phyloP scores from a whole-genome alignment of 1,140 invertebrate genomes.

The Bathynomus jamesi region DNA sequence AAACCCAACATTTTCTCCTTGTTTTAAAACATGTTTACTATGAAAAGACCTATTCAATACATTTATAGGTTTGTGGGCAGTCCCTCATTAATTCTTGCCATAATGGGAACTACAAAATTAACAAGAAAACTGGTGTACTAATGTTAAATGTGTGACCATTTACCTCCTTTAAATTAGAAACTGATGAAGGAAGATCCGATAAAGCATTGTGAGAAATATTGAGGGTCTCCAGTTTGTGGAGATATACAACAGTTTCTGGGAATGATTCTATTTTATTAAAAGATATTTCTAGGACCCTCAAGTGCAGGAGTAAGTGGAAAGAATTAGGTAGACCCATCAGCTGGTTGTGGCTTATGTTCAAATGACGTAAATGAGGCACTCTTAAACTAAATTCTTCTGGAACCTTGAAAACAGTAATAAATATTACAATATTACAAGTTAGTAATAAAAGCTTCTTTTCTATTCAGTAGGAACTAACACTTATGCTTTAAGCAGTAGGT shows the following conservation, averaged over 20 bases:
- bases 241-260: constrained; percentile 12
- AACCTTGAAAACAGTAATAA: constrained; percentile 14
- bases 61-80: too few species aligned
- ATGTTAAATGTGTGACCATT: not conserved
- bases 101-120: too few species aligned
- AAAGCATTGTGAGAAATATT: constrained; percentile 27
- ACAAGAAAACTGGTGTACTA: too few species aligned
- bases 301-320: constrained; percentile 31
- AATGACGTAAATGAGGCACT: constrained; percentile 22
- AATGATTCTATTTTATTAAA: constrained; percentile 20
- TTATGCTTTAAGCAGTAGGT: too few species aligned
- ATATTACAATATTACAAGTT: too few species aligned
- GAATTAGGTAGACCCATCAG: constrained; percentile 19
- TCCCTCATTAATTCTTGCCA: too few species aligned
- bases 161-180: constrained; percentile 14
- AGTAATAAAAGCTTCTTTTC: too few species aligned
- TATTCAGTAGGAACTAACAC: too few species aligned
- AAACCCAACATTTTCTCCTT: too few species aligned
- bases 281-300: constrained; percentile 20
- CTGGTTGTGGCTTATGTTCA: constrained; percentile 32
- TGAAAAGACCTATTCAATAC: too few species aligned
- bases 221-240: constrained; percentile 23
- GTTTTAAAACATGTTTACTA: too few species aligned
- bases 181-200: constrained; percentile 21
- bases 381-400: constrained; percentile 29